phyloP scores from a whole-genome alignment of 2,888 invertebrate genomes.

The Galerucella nymphaeae region DNA sequence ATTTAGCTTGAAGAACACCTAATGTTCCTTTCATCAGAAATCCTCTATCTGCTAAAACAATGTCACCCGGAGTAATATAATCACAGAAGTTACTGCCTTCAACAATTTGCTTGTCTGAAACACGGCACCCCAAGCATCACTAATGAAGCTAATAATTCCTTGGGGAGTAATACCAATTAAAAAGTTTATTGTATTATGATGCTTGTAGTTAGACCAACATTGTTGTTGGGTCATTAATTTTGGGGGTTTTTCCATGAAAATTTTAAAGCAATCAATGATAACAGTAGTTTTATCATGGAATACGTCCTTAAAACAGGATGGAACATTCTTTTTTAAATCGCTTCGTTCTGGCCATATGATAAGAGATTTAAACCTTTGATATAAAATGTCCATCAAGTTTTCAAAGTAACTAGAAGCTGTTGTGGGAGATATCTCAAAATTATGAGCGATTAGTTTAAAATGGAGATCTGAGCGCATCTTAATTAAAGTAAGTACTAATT shows the following conservation, averaged over 20 bases:
- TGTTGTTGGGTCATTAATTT: conserved; percentile 31
- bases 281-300: conserved; percentile 40
- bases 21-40: conserved; percentile 24
- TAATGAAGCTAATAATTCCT: conserved; percentile 30
- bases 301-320: conserved; percentile 41
- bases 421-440: conserved; percentile 21
- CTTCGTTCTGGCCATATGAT: conserved; percentile 41
- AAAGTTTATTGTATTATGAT: conserved; percentile 26
- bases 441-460: conserved; percentile 35
- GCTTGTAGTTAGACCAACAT: conserved; percentile 44
- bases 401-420: conserved; percentile 33
- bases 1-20: not conserved
- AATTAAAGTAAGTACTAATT: conserved; percentile 34
- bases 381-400: conserved; percentile 25
- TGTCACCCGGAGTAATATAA: conserved; percentile 25
- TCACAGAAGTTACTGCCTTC: conserved; percentile 16
- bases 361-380: conserved; percentile 31
- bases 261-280: conserved; percentile 28
- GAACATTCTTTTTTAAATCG: conserved; percentile 36
- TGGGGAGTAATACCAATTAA: conserved; percentile 41
- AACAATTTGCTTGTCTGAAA: conserved; percentile 31
- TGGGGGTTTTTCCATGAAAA: conserved; percentile 41
- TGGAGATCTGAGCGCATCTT: conserved; percentile 33
- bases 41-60: conserved; percentile 27
- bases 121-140: conserved; percentile 13